Evolutionary conservation across 2,888 invertebrate species (phyloP), one percentile per base, ranked within the genome.

Genomic region (Emmelina monodactyla): DNA sequence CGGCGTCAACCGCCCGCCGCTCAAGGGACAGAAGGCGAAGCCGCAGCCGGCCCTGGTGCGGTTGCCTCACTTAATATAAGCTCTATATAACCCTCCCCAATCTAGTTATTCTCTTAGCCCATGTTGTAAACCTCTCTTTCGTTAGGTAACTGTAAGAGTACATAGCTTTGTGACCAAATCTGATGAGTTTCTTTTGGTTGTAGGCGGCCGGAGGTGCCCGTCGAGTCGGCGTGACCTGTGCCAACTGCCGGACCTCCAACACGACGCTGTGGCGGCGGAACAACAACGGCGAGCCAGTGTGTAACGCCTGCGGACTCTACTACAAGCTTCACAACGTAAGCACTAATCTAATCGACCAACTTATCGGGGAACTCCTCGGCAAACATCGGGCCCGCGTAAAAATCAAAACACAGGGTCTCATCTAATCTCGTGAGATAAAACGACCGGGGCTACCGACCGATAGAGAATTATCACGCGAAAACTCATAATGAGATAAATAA

Each of bases 231-330:
- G 85, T 94, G 30, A 92, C 92, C 61, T 99, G 98, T 72, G 92
- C 94, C 54, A 99, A 99, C 82, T 99, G 98, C 68, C 85, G 86
- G 49, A 97, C 98, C 5, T 86, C 84, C 44, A 90, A 88, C 50
- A 99, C 99, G 2, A 97, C 98, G 7, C 82, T 99, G 41, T 99
- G 99, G 98, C 85, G 98, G 40, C 85, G 98, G 47, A 98, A 98
- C 82, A 83, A 90, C 50, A 83, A 88, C 53, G 98, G 98, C 12
- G 97, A 98, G 66, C 94, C 98, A 1, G 98, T 99, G 22, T 98
- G 98, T 79, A 98, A 98, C 75, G 98, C 98, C 14, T 98, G 98
- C 66, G 98, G 98, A 0, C 88, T 99, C 19, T 98, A 98, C 80
- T 93, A 83, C 81, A 94, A 93, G 78, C 82, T 94, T 46, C 93